These are phyloP conservation scores for Apostichopus californicus DNA, from an alignment of 35 echinoderm and acorn worm species.

Conservation along the genomic window DNA sequence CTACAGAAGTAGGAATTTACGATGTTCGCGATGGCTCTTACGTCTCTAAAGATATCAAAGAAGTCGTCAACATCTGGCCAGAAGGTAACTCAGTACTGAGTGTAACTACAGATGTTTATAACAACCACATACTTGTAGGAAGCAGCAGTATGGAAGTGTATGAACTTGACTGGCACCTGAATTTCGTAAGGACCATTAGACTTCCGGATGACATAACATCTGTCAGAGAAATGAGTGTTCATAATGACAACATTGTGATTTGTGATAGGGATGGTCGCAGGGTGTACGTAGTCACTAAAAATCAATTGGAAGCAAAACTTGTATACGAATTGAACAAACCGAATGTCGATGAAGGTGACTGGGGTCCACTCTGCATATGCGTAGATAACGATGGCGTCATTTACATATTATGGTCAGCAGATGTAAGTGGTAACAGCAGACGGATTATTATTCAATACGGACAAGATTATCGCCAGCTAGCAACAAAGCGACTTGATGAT, in stretches of 20 bases:
- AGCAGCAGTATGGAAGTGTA: neutral
- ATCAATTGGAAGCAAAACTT: neutral
- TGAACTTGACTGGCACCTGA: neutral
- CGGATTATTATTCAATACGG: neutral
- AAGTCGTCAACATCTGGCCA: neutral
- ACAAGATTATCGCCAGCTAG: neutral
- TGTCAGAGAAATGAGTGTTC: neutral
- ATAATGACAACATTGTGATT: neutral
- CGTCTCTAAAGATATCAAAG: neutral
- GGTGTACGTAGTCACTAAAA: neutral
- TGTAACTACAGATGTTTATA: conserved; percentile 7
- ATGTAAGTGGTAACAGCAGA: too few species aligned
- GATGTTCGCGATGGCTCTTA: neutral
- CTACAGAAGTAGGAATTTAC: neutral
- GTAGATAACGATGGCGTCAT: neutral
- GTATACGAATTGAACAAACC: conserved; percentile 7
- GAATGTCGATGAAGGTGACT: neutral
- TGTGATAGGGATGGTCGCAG: neutral
- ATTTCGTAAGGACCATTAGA: neutral
- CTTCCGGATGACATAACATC: neutral
- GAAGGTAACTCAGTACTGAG: neutral
- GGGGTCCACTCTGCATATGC: neutral
- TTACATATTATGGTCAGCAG: conserved; percentile 6
- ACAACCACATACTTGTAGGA: neutral
- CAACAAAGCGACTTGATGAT: neutral